Evolutionary conservation across 2,113 vertebrate species (phyloP).

Genomic region (Ovibos moschatus): DNA sequence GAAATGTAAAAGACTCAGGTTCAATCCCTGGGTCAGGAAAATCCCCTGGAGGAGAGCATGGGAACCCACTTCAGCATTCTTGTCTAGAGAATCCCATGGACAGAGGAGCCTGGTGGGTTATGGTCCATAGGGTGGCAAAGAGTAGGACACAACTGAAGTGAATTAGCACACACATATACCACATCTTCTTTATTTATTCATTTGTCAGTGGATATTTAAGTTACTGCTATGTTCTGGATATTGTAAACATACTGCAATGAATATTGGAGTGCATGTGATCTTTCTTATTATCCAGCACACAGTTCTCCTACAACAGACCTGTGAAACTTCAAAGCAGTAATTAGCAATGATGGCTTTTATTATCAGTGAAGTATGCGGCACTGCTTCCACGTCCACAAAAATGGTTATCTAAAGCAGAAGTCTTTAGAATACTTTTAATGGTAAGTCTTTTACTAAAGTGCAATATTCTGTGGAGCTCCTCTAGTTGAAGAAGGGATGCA

Average conservation of each 20-base stretch:
- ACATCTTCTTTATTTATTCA: not conserved
- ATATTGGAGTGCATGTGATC: not conserved
- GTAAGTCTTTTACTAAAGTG: not conserved
- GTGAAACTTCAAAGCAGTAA: not conserved
- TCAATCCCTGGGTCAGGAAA: not conserved
- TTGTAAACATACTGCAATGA: not conserved
- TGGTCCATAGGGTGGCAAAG: not conserved
- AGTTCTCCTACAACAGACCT: not conserved
- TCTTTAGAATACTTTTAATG: not conserved
- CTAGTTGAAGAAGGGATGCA: not conserved
- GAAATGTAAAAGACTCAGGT: not conserved
- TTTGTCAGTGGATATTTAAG: not conserved
- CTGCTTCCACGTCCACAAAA: not conserved
- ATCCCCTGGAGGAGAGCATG: not conserved
- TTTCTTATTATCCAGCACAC: not conserved
- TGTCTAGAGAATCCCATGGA: not conserved
- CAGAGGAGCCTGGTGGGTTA: not conserved
- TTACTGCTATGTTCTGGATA: not conserved
- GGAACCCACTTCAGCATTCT: not conserved
- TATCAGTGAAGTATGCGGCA: not conserved
- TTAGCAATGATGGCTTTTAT: not conserved
- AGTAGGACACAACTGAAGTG: not conserved
- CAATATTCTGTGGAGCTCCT: not conserved
- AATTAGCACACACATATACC: not conserved
- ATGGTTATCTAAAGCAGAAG: not conserved